These are phyloP conservation scores for Sibirionetta formosa DNA, from an alignment of 2,797 vertebrate species.

Conservation along the genomic window DNA sequence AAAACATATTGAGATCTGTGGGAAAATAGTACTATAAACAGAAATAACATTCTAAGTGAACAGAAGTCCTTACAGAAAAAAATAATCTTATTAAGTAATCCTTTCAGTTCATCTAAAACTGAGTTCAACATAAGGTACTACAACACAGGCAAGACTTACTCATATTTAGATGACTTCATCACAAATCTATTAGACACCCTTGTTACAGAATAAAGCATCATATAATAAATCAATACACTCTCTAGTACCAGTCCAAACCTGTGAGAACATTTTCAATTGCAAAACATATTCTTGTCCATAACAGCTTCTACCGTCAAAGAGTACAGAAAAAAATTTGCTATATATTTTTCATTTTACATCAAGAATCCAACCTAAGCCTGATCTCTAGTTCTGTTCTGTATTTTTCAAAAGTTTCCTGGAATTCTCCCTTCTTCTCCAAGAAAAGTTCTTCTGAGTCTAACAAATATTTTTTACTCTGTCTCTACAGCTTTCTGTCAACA, in stretches of 20 bases:
- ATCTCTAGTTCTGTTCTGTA: not conserved
- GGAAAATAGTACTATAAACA: not conserved
- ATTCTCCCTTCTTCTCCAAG: not conserved
- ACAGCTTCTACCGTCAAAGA: not conserved
- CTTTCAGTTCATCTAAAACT: not conserved
- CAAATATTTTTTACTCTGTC: not conserved
- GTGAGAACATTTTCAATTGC: not conserved
- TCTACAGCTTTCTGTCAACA: not conserved
- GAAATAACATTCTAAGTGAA: not conserved
- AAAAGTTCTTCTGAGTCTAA: not conserved
- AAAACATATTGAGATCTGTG: not conserved
- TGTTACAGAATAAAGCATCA: not conserved
- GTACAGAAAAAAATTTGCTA: not conserved
- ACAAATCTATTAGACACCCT: not conserved
- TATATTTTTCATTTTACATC: not conserved
- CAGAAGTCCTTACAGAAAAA: not conserved
- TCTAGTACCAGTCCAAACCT: not conserved
- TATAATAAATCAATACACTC: not conserved
- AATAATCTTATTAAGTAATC: not conserved
- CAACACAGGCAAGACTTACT: not conserved
- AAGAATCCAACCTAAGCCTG: not conserved
- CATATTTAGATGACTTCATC: not conserved
- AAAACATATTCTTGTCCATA: not conserved
- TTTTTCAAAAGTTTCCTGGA: not conserved
- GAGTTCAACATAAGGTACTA: not conserved